Percentiles rank a stretch among this genome's conserved stretches.
These are phyloP conservation scores for Enteromius paludinosus DNA, from an alignment of 2,797 vertebrate species.

Conservation along the genomic window DNA sequence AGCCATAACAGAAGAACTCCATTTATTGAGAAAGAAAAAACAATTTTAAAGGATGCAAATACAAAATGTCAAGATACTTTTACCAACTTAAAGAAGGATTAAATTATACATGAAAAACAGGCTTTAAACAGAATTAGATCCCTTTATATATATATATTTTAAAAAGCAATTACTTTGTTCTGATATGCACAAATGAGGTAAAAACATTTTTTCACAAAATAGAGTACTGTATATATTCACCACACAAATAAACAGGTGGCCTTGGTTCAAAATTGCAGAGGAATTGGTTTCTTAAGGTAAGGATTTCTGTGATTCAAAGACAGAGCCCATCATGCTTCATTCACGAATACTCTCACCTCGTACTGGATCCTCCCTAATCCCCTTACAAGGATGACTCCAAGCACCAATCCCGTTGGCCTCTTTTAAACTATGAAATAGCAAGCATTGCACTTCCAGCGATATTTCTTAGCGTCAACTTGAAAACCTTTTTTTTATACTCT, in stretches of 20 bases:
- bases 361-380: constrained; percentile 43
- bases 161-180: constrained; percentile 69
- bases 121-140: constrained; percentile 61
- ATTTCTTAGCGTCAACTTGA: constrained; percentile 42
- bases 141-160: constrained; percentile 62
- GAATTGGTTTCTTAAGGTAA: constrained; percentile 49
- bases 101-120: constrained; percentile 70
- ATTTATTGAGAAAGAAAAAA: constrained; percentile 75
- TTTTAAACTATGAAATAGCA: constrained; percentile 49
- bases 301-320: constrained; percentile 51
- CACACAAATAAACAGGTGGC: constrained; percentile 76
- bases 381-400: constrained; percentile 45
- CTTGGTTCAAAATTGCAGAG: constrained; percentile 71
- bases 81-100: constrained; percentile 71
- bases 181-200: constrained; percentile 82
- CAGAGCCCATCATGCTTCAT: constrained; percentile 33
- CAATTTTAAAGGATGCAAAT: constrained; percentile 73
- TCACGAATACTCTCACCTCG: constrained; percentile 34
- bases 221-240: constrained; percentile 70
- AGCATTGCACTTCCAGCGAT: constrained; percentile 40
- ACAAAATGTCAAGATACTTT: constrained; percentile 76
- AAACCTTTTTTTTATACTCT: constrained; percentile 60
- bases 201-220: constrained; percentile 77
- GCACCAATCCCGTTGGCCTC: constrained; percentile 37
- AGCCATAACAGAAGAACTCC: constrained; percentile 67